These are phyloP conservation scores for Drosophila insularis DNA, from an alignment of 1,140 invertebrate species.

Conservation along the genomic window DNA sequence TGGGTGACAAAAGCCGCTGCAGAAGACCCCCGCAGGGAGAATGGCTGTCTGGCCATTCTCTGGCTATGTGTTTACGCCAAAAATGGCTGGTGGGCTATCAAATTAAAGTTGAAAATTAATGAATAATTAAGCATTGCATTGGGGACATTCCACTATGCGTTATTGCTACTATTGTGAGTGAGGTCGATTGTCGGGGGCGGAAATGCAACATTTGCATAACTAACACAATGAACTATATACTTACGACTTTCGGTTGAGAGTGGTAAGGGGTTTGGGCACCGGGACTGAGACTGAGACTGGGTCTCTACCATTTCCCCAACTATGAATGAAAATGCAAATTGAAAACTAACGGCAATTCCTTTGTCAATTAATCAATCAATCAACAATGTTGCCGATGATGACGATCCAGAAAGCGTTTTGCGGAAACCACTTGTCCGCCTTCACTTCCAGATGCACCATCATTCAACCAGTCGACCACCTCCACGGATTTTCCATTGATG, in stretches of 20 bases:
- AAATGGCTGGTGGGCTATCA: conserved; percentile 49
- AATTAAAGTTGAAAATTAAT: conserved; percentile 77
- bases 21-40: conserved; percentile 43
- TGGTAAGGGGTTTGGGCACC: neutral
- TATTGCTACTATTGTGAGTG: neutral
- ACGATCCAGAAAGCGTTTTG: conserved; percentile 45
- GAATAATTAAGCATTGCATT: conserved; percentile 70
- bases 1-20: conserved; percentile 68
- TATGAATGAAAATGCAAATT: conserved; percentile 73
- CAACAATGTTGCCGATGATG: conserved; percentile 46
- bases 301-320: conserved; percentile 30
- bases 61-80: conserved; percentile 22
- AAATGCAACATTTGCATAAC: conserved; percentile 76
- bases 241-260: conserved; percentile 10
- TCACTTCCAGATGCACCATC: conserved; percentile 11
- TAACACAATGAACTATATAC: conserved; percentile 74
- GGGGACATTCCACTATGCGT: conserved; percentile 20
- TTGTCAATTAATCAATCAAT: conserved; percentile 82
- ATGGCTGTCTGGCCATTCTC: conserved; percentile 7
- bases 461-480: conserved; percentile 16
- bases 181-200: conserved; percentile 40
- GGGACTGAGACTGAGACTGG: neutral
- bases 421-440: conserved; percentile 65
- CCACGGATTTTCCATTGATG: conserved; percentile 15
- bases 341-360: conserved; percentile 71